Percentiles rank a stretch among this genome's conserved stretches.
These are phyloP conservation scores for Yoshiicerus persimilis DNA, from an alignment of 1,140 invertebrate genomes.

Conservation along the genomic window DNA sequence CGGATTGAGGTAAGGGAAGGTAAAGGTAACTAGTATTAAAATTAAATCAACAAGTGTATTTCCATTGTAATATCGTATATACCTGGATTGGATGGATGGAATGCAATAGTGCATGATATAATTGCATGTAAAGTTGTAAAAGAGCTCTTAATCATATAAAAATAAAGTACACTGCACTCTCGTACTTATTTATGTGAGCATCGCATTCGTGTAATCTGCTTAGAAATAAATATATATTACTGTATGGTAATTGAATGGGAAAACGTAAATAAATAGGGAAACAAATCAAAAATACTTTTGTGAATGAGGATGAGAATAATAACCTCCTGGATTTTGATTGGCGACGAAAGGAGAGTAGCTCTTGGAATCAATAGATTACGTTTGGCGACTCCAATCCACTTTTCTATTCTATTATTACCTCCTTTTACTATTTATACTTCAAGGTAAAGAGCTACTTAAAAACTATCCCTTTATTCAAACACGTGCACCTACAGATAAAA, in stretches of 20 bases:
- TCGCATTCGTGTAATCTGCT: not conserved
- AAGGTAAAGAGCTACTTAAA: not conserved
- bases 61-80: not conserved
- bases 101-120: not conserved
- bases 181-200: not conserved
- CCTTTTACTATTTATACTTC: not conserved
- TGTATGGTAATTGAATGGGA: not conserved
- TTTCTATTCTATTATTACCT: not conserved
- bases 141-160: not conserved
- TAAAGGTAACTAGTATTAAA: not conserved
- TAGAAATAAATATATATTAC: not conserved
- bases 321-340: not conserved
- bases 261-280: not conserved
- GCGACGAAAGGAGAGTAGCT: not conserved
- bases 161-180: conserved; percentile 4
- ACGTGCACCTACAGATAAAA: not conserved
- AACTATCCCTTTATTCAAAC: not conserved
- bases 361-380: not conserved
- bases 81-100: not conserved
- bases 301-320: conserved; percentile 11
- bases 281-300: not conserved
- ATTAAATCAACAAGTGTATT: not conserved
- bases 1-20: not conserved
- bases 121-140: not conserved
- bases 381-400: not conserved